Conservation (phyloP, 1,140 invertebrate species). For the Drosophila melanogaster region Release_6_plus_ISO1_MT NT_033777.3:26731501-26732000, state of each 20-base stretch:
- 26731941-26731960: not conserved
- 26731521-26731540: constrained; percentile 78
- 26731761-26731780: constrained; percentile 45
- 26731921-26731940: constrained; percentile 36
- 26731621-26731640: constrained; percentile 76
- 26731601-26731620: constrained; percentile 56
- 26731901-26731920: constrained; percentile 10
- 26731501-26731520: constrained; percentile 82
- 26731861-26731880: constrained; percentile 14
- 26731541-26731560: constrained; percentile 79
- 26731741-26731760: constrained; percentile 22
- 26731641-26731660: constrained; percentile 79
- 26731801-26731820: not conserved
- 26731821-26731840: not conserved
- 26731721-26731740: constrained; percentile 1
- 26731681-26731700: constrained; percentile 35
- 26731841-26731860: constrained; percentile 2
- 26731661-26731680: constrained; percentile 80
- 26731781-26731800: constrained; percentile 7
- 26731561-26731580: constrained; percentile 9
- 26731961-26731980: too few relatives aligned
- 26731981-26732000: too few relatives aligned
- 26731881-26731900: constrained; percentile 14
- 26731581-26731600: not conserved
- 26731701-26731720: constrained; percentile 17